A percentile compares a stretch with the other conserved stretches of the same genome.
Evolutionary conservation across 2,113 vertebrate species (phyloP).

Genomic region (Chaetops frenatus): DNA sequence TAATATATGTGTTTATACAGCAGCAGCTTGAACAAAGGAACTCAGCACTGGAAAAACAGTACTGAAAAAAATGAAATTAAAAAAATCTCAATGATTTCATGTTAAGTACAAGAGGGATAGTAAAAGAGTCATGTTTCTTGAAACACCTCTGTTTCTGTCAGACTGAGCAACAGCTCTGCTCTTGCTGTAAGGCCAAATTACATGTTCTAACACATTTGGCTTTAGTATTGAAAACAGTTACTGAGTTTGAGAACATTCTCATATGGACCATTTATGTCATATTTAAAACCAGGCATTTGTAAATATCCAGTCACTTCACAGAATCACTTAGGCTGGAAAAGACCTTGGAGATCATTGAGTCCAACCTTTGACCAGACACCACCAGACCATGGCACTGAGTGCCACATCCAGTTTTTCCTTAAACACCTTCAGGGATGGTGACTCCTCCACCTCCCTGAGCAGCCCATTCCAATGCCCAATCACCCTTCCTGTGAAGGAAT

Average conservation of each 20-base stretch:
- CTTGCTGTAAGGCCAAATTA: background rate
- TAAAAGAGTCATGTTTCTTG: background rate
- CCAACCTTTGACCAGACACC: background rate
- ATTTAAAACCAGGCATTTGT: background rate
- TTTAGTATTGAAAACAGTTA: background rate
- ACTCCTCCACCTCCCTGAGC: background rate
- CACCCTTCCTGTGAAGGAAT: background rate
- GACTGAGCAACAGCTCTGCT: background rate
- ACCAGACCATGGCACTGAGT: background rate
- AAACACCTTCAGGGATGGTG: background rate
- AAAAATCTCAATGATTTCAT: background rate
- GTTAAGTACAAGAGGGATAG: background rate
- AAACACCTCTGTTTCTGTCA: background rate
- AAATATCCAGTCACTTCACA: background rate
- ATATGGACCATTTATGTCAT: background rate
- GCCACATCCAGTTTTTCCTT: background rate
- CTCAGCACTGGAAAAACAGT: background rate
- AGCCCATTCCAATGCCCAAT: background rate
- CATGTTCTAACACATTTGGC: background rate
- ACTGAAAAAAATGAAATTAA: background rate
- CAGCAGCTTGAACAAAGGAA: background rate
- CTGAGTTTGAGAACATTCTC: background rate
- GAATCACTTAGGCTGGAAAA: background rate
- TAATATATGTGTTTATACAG: background rate
- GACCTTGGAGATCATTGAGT: background rate